These are phyloP conservation scores for Eristalinus aeneus DNA, from an alignment of 2,888 invertebrate species.

Conservation along the genomic window DNA sequence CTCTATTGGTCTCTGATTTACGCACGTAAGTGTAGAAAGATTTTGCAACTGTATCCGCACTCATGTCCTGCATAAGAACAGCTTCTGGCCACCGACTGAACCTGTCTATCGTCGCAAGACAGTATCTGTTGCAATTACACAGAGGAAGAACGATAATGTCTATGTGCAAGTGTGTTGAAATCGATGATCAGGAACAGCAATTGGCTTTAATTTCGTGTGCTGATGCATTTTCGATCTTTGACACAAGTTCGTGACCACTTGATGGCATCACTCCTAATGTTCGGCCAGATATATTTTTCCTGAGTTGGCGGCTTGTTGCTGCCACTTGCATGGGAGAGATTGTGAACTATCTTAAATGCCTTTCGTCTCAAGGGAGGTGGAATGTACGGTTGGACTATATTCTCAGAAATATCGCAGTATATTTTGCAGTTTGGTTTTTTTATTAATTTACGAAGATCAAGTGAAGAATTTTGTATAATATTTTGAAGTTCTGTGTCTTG, in stretches of 20 bases:
- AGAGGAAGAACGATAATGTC: neutral
- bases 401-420: too few species aligned
- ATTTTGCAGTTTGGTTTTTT: too few species aligned
- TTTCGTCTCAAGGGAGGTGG: too few species aligned
- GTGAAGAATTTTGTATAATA: too few species aligned
- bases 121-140: neutral
- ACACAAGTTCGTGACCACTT: neutral
- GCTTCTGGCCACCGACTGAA: slow-evolving; percentile 30
- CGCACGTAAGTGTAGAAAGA: slow-evolving; percentile 26
- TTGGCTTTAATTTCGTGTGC: slow-evolving; percentile 1
- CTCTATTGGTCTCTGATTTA: too few species aligned
- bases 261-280: neutral
- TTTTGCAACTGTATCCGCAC: slow-evolving; percentile 40
- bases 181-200: slow-evolving; percentile 1
- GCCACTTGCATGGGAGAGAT: too few species aligned
- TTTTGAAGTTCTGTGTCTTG: too few species aligned
- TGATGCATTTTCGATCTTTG: too few species aligned
- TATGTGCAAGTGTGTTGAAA: neutral
- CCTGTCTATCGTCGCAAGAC: neutral
- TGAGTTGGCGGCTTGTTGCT: too few species aligned
- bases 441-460: too few species aligned
- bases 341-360: too few species aligned
- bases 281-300: neutral
- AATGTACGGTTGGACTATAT: too few species aligned
- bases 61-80: slow-evolving; percentile 31